phyloP scores from a whole-genome alignment of 1,140 invertebrate species.

The Heliconius hermathena region DNA sequence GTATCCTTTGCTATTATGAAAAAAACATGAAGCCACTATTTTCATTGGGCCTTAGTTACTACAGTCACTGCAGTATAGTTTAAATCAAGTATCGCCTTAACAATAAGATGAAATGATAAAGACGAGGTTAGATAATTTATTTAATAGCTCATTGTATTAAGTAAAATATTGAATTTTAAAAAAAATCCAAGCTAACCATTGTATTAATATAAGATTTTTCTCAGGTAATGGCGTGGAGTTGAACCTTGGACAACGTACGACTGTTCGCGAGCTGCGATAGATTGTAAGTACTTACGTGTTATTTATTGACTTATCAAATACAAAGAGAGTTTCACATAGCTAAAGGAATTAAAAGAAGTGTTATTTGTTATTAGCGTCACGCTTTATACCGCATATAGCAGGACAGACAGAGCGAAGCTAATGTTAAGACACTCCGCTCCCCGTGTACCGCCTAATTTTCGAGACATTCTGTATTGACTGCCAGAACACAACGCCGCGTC shows the following conservation, averaged over 20 bases:
- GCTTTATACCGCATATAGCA: no score
- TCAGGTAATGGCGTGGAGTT: slow-evolving; percentile 66
- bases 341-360: no score
- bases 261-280: slow-evolving; percentile 51
- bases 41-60: slow-evolving; percentile 20
- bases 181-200: slow-evolving; percentile 14
- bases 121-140: slow-evolving; percentile 37
- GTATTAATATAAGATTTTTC: not conserved
- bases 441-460: no score
- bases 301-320: not conserved
- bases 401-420: no score
- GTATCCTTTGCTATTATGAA: no score
- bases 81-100: slow-evolving; percentile 29
- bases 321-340: not conserved
- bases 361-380: no score
- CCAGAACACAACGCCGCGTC: no score
- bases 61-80: not conserved
- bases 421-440: no score
- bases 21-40: no score
- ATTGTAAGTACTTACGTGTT: slow-evolving; percentile 60
- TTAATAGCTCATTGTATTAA: slow-evolving; percentile 31
- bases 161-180: slow-evolving; percentile 22
- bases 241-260: slow-evolving; percentile 59
- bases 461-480: no score
- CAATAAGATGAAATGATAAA: slow-evolving; percentile 34